Conservation (phyloP, 2,888 invertebrate species). For the Callosobruchus maculatus region DNA sequence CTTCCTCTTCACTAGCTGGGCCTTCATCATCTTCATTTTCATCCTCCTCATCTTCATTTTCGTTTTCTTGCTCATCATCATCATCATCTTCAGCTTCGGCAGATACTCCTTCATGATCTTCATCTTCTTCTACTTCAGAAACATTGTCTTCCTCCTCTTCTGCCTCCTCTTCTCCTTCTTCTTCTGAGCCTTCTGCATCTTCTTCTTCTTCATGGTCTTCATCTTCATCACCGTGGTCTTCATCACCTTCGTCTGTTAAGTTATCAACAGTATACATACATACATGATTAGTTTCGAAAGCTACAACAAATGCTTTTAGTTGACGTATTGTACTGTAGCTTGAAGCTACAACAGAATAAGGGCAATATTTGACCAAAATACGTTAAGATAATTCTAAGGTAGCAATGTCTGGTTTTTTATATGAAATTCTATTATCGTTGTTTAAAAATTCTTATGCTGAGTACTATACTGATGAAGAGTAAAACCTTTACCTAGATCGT, state of each 20-base stretch:
- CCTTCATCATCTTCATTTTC: slow-evolving; percentile 19
- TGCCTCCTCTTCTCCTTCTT: slow-evolving; percentile 45
- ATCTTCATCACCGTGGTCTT: slow-evolving; percentile 35
- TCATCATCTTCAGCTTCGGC: slow-evolving; percentile 26
- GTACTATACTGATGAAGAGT: too few species aligned
- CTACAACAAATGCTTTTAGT: too few species aligned
- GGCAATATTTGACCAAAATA: too few species aligned
- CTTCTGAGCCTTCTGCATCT: slow-evolving; percentile 54
- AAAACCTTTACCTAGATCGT: slow-evolving; percentile 28
- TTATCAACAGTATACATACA: too few species aligned
- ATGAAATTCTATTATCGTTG: too few species aligned
- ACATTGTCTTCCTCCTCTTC: slow-evolving; percentile 33
- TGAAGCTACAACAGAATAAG: too few species aligned
- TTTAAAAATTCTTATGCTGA: too few species aligned
- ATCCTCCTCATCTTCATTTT: slow-evolving; percentile 17
- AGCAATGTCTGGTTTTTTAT: too few species aligned
- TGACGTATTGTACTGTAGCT: too few species aligned
- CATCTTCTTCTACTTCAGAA: slow-evolving; percentile 22
- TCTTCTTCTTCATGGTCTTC: slow-evolving; percentile 51
- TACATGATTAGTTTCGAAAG: too few species aligned
- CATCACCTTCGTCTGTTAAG: slow-evolving; percentile 9
- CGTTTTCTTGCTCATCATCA: slow-evolving; percentile 36
- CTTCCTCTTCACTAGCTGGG: slow-evolving; percentile 17
- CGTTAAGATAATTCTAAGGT: too few species aligned
- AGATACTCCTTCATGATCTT: slow-evolving; percentile 28